These are phyloP conservation scores for Teinopalpus imperialis DNA, from an alignment of 2,888 invertebrate species.

Conservation along the genomic window DNA sequence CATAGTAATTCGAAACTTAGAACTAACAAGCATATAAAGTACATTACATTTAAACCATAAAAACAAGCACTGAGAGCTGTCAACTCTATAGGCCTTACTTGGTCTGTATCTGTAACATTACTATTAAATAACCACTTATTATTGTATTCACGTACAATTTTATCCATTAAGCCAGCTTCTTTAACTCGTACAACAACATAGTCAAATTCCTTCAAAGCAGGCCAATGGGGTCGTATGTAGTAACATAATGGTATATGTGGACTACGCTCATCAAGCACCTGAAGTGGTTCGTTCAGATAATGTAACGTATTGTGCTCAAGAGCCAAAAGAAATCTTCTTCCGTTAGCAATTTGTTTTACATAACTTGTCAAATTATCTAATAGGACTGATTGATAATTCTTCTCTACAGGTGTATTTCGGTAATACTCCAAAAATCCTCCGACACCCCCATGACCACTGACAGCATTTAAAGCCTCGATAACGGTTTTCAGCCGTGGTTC, in stretches of 20 bases:
- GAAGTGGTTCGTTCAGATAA: constrained; percentile 36
- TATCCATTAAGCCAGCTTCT: constrained; percentile 44
- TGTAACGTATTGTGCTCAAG: constrained; percentile 34
- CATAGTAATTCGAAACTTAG: constrained; percentile 44
- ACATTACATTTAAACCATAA: constrained; percentile 41
- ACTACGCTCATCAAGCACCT: constrained; percentile 43
- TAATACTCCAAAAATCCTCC: constrained; percentile 38
- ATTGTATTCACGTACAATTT: constrained; percentile 30
- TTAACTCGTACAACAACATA: constrained; percentile 34
- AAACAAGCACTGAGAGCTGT: constrained; percentile 45
- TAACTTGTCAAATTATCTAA: constrained; percentile 32
- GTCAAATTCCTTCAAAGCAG: constrained; percentile 41
- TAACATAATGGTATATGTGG: constrained; percentile 37
- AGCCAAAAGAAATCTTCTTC: constrained; percentile 45
- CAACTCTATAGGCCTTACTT: constrained; percentile 37
- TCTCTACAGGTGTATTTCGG: constrained; percentile 37
- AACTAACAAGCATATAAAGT: constrained; percentile 39
- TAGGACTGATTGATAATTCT: constrained; percentile 34
- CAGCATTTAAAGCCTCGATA: constrained; percentile 41
- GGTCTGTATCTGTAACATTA: constrained; percentile 18
- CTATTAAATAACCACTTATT: constrained; percentile 15
- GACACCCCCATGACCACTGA: constrained; percentile 48
- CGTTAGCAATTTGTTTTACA: constrained; percentile 40
- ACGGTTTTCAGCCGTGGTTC: constrained; percentile 45
- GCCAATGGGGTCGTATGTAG: constrained; percentile 56